These are phyloP conservation scores for Bradypodion ventrale DNA, from an alignment of 2,797 vertebrate genomes.

Conservation along the genomic window DNA sequence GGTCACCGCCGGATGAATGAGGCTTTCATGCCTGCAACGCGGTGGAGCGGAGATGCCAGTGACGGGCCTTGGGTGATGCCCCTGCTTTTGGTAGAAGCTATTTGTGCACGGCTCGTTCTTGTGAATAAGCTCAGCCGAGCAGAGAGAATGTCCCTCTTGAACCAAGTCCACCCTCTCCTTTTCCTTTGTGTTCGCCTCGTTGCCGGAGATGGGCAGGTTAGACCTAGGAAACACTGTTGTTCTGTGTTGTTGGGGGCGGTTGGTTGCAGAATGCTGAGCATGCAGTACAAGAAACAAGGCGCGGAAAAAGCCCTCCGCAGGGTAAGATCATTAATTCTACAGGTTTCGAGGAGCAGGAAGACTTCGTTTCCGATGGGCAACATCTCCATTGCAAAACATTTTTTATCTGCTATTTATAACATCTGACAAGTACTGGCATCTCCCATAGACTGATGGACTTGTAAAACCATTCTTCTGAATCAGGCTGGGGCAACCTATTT, in stretches of 20 bases:
- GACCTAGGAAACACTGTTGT: not conserved
- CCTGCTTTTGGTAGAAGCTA: constrained; percentile 43
- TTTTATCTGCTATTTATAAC: not conserved
- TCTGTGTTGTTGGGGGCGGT: not conserved
- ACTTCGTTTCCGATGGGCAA: not conserved
- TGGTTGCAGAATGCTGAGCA: not conserved
- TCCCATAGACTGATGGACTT: no score
- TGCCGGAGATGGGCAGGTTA: constrained; percentile 28
- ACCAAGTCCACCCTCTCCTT: constrained; percentile 13
- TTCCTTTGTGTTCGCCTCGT: constrained; percentile 18
- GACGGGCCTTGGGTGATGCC: constrained; percentile 40
- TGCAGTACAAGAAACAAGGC: accelerated
- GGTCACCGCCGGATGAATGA: constrained; percentile 37
- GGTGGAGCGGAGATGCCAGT: constrained; percentile 44
- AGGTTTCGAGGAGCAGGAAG: not conserved
- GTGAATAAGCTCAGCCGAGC: constrained; percentile 47
- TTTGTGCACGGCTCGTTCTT: constrained; percentile 50
- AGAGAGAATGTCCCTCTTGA: constrained; percentile 50
- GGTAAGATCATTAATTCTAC: constrained; percentile 11
- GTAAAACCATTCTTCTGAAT: no score
- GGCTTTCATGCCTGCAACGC: constrained; percentile 42
- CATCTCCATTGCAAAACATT: not conserved
- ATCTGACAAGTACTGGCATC: not conserved
- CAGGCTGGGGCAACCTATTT: no score
- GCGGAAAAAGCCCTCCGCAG: constrained; percentile 4